Evolutionary conservation across 2,113 vertebrate genomes (phyloP), one percentile per base, ranked within the genome.

Genomic region (Amphilophus citrinellus): DNA sequence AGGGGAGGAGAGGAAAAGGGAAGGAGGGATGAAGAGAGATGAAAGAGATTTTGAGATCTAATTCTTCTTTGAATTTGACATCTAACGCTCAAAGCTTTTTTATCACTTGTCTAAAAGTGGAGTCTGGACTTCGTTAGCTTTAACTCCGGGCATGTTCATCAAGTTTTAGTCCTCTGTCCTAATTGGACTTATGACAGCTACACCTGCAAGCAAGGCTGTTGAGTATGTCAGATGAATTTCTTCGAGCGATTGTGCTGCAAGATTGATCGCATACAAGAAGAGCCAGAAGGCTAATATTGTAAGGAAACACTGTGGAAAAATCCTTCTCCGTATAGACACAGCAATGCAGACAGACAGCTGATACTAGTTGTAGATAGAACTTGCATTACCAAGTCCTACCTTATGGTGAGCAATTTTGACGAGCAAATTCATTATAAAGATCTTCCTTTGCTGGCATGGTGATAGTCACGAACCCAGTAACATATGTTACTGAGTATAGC

Each of bases 251-350:
- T 50, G 59, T 13, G 8, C 14, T 47, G 39, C 56, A 82, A 62
- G 44, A 89, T 87, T 86, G 61, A 82, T 89, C 75, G 37, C 53
- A 22, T 13, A n/a, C 24, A 35, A 80, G 60, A 39, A 6, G n/a
- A 14, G 30, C 60, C 47, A 44, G 10, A 61, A 58, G 56, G 85
- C 32, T 61, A 85, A 80, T 63, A 82, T 63, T 20, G 8, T 66
- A n/a, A 30, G 66, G 66, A 75, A 84, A 37, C 6, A 9, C 53
- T 59, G 61, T 5, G 14, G 65, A 47, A 44, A 66, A 79, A 83
- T 81, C 56, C 63, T 65, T 42, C 3, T 57, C 7, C 27, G 42
- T 20, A 9, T 9, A 20, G 53, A 56, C 53, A 56, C 7, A 8
- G 18, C 8, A 24, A 47, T 47, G 65, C 65, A 68, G 39, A 37